Evolutionary conservation across 2,113 vertebrate species (phyloP), one percentile per base, ranked within the genome.

Genomic region (Heteronetta atricapilla): DNA sequence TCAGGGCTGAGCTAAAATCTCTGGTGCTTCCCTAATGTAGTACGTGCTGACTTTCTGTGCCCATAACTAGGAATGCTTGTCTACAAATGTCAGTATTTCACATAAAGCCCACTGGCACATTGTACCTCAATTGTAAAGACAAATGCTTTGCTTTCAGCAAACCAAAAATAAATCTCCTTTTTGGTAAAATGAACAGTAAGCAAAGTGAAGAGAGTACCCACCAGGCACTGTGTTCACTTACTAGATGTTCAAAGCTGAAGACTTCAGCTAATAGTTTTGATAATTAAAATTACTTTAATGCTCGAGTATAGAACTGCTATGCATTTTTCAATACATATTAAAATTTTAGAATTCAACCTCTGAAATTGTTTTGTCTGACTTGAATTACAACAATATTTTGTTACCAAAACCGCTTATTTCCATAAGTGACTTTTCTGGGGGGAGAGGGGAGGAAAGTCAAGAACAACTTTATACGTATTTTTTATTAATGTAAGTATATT

Each of bases 31-130:
- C 13, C 4, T 15, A 2, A 3, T 0, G 6, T 1, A 63, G 84
- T 3, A 63, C 31, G 23, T 0, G 0, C 19, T 29, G 60, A 62
- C 7, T 31, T 59, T 66, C 33, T n/a, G 40, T 29, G 52, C 14
- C 40, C 59, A 36, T 33, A 38, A 26, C 9, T 18, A 56, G 60
- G 31, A 78, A 23, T 8, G 8, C 22, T 21, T 36, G 28, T 17
- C 52, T 53, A 50, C 21, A 81, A 81, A 69, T 6, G 13, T 8
- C 44, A 67, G 28, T 31, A 58, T 50, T 84, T 70, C 31, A 69
- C 17, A 55, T 3, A 14, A 23, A 48, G 21, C 42, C 36, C 53
- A 73, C 46, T 1, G 6, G 12, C 28, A 56, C 60, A 17, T 48
- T 60, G 25, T 31, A 62, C 6, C 52, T 63, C 42, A 2, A 3